phyloP scores from a whole-genome alignment of 2,797 vertebrate genomes.

The Pipistrellus pygmaeus region DNA sequence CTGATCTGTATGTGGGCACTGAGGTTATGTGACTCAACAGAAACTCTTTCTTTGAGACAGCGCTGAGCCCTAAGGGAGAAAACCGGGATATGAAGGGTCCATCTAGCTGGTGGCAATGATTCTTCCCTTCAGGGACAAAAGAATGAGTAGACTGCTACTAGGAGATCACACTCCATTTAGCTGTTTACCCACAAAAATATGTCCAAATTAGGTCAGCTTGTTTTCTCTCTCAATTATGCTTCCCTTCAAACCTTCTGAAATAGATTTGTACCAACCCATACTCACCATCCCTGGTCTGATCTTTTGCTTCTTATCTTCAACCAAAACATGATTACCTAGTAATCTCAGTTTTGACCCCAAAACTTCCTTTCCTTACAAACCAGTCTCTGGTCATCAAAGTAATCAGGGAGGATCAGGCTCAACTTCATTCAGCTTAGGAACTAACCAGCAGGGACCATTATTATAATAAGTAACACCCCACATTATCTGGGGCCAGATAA shows the following conservation, averaged over 20 bases:
- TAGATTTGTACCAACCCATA: not conserved
- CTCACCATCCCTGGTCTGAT: not conserved
- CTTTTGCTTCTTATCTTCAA: slow-evolving; percentile 53
- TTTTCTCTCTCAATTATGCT: slow-evolving; percentile 5
- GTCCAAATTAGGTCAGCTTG: not conserved
- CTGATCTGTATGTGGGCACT: not conserved
- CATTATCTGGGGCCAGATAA: not conserved
- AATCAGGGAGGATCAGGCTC: slow-evolving; percentile 18
- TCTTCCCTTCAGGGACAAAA: not conserved
- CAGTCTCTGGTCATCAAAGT: slow-evolving; percentile 15
- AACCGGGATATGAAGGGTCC: not conserved
- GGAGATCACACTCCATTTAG: not conserved
- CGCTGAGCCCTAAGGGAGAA: slow-evolving; percentile 21
- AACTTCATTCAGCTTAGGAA: not conserved
- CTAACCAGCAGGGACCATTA: not conserved
- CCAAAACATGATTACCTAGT: not conserved
- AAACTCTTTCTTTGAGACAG: not conserved
- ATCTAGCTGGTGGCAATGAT: not conserved
- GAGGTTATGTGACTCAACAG: not conserved
- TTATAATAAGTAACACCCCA: not conserved
- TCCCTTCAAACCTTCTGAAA: slow-evolving; percentile 14
- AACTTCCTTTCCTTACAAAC: slow-evolving; percentile 16
- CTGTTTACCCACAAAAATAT: not conserved
- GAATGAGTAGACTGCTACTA: not conserved
- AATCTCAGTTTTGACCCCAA: not conserved